Evolutionary conservation across 1,140 invertebrate species (phyloP).

Genomic region (Leptopilina boulardi): DNA sequence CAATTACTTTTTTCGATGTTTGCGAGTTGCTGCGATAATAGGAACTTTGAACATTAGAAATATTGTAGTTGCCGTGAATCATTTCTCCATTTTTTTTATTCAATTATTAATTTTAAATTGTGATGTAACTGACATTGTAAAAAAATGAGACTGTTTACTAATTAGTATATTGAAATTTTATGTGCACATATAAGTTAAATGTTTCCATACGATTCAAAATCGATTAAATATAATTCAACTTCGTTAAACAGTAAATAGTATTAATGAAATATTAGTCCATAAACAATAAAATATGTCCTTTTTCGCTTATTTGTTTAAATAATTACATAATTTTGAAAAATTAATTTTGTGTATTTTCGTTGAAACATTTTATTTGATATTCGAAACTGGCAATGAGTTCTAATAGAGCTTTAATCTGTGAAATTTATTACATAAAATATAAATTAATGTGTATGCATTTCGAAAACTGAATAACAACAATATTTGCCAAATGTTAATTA

Average conservation of each 20-base stretch:
- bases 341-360: not conserved
- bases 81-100: too few species aligned
- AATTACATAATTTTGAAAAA: not conserved
- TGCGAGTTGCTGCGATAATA: too few species aligned
- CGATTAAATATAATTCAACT: not conserved
- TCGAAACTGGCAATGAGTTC: not conserved
- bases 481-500: too few species aligned
- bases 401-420: not conserved
- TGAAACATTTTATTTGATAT: not conserved
- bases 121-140: not conserved
- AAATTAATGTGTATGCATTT: not conserved
- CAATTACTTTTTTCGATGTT: too few species aligned
- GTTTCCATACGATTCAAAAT: not conserved
- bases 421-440: not conserved
- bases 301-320: not conserved
- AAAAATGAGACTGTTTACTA: not conserved
- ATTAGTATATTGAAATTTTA: not conserved
- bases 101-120: too few species aligned
- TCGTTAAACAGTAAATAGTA: constrained; percentile 10
- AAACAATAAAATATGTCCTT: not conserved
- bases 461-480: not conserved
- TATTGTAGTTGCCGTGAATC: too few species aligned
- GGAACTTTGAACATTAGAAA: too few species aligned
- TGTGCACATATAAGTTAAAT: not conserved
- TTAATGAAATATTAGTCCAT: not conserved